These are phyloP conservation scores for Apostichopus japonicus DNA, from an alignment of 35 echinoderm and acorn worm species.

Conservation along the genomic window DNA sequence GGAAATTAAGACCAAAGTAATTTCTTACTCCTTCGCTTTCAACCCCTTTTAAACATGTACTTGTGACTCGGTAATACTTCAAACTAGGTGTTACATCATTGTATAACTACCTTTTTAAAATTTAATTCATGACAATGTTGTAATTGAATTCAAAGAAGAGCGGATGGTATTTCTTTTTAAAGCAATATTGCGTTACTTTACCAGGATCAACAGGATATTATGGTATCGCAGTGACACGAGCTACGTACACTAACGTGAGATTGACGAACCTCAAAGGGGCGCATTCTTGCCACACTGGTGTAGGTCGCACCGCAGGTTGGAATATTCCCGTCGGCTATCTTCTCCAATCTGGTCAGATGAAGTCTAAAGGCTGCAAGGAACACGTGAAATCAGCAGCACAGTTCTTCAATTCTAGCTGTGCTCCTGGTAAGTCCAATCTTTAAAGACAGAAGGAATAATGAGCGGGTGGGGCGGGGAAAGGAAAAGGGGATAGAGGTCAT, in stretches of 20 bases:
- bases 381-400: slow-evolving; percentile 54
- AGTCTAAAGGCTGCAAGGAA: slow-evolving; percentile 54
- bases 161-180: too few relatives aligned
- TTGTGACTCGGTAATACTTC: too few relatives aligned
- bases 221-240: slow-evolving; percentile 71
- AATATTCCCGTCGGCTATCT: slow-evolving; percentile 81
- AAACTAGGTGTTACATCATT: too few relatives aligned
- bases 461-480: too few relatives aligned
- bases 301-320: slow-evolving; percentile 86
- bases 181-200: too few relatives aligned
- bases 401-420: slow-evolving; percentile 83
- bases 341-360: slow-evolving; percentile 53
- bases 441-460: neutral
- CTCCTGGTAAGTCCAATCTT: slow-evolving; percentile 65
- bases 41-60: too few relatives aligned
- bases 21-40: too few relatives aligned
- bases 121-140: neutral
- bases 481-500: too few relatives aligned
- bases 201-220: slow-evolving; percentile 52
- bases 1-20: too few relatives aligned
- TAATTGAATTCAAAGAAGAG: neutral
- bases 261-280: slow-evolving; percentile 60
- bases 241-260: slow-evolving; percentile 47
- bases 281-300: slow-evolving; percentile 75
- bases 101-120: too few relatives aligned